Conservation (phyloP, 2,113 vertebrate species). For the Daphoenositta chrysoptera region DNA sequence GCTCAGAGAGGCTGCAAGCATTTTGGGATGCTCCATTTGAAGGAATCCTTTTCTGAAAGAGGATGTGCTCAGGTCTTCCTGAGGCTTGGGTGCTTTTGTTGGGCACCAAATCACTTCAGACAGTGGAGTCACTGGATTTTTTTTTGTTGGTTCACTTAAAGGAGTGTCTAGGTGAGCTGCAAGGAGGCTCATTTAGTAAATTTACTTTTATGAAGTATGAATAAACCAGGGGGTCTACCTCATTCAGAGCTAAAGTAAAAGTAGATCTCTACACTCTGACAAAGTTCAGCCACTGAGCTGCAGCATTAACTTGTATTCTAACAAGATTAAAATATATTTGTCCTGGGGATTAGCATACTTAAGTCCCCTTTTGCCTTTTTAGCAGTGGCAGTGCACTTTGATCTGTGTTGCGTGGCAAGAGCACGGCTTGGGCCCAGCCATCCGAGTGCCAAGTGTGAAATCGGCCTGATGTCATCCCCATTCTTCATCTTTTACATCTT, state of each 20-base stretch:
- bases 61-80: neutral
- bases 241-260: slow-evolving; percentile 86
- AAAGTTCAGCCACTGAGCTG: slow-evolving; percentile 94
- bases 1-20: neutral
- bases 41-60: neutral
- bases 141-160: slow-evolving; percentile 7
- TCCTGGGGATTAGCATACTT: slow-evolving; percentile 99
- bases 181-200: slow-evolving; percentile 60
- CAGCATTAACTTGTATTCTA: slow-evolving; percentile 99
- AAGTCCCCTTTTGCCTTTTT: slow-evolving; percentile 90
- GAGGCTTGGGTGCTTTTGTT: neutral
- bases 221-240: slow-evolving; percentile 76
- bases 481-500: slow-evolving; percentile 96
- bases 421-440: slow-evolving; percentile 89
- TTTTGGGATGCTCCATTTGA: neutral
- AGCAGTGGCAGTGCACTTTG: slow-evolving; percentile 92
- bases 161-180: slow-evolving; percentile 34
- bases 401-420: slow-evolving; percentile 95
- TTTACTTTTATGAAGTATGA: slow-evolving; percentile 72
- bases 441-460: slow-evolving; percentile 99
- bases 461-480: slow-evolving; percentile 98
- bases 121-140: neutral
- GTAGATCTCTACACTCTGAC: slow-evolving; percentile 86
- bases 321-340: slow-evolving; percentile 99
- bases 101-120: neutral